These are phyloP conservation scores for Periophthalmus magnuspinnatus DNA, from an alignment of 2,797 vertebrate species.

Conservation along the genomic window DNA sequence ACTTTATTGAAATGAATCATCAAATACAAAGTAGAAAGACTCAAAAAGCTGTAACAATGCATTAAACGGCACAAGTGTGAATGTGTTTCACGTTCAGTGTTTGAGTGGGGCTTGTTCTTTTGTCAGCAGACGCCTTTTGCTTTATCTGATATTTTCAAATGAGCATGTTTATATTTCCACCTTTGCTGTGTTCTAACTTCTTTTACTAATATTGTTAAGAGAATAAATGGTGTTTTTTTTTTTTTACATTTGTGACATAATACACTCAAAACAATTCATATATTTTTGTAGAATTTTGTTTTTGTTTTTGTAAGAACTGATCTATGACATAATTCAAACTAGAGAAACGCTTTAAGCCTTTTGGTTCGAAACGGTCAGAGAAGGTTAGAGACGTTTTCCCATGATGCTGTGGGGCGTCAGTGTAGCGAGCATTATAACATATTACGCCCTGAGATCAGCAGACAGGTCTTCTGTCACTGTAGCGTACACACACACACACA, in stretches of 20 bases:
- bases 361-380: conserved; percentile 40
- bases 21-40: not conserved
- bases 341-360: conserved; percentile 21
- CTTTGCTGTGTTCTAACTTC: not conserved
- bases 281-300: not conserved
- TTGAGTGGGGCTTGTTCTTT: too few species aligned
- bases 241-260: not conserved
- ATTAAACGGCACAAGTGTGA: not conserved
- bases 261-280: not conserved
- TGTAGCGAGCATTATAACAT: conserved; percentile 52
- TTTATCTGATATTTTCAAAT: not conserved
- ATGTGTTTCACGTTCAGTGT: not conserved
- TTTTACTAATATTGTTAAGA: not conserved
- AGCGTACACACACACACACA: conserved; percentile 22
- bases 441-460: conserved; percentile 55
- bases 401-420: conserved; percentile 35
- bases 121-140: not conserved
- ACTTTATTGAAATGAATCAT: conserved; percentile 53
- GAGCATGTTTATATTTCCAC: not conserved
- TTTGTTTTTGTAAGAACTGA: conserved; percentile 4
- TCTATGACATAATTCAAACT: too few species aligned
- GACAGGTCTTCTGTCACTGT: conserved; percentile 56
- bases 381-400: conserved; percentile 57
- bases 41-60: not conserved
- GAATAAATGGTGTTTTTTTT: not conserved